phyloP scores from a whole-genome alignment of 1,140 invertebrate species.

The Nebria ingens region DNA sequence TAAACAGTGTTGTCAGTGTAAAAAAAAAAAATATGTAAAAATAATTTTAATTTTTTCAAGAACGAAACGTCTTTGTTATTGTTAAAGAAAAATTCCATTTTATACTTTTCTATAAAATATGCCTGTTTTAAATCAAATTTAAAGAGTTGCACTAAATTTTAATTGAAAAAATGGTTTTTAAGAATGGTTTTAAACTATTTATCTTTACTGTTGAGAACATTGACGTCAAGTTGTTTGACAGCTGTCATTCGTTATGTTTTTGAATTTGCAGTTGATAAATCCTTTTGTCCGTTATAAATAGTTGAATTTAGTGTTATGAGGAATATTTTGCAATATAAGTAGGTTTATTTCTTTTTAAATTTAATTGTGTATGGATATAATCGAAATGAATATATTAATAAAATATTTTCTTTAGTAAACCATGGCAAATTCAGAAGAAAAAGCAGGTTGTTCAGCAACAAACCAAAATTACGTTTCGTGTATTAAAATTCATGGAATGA shows the following conservation, averaged over 20 bases:
- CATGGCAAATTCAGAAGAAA: neutral
- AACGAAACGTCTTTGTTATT: too few species aligned
- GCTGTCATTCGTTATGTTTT: neutral
- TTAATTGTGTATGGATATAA: neutral
- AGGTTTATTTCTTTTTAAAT: neutral
- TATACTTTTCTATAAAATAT: too few species aligned
- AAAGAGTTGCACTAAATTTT: too few species aligned
- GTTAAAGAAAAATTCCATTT: too few species aligned
- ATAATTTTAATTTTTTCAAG: too few species aligned
- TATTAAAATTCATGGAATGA: constrained; percentile 48
- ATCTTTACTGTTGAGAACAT: too few species aligned
- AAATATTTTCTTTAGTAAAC: neutral
- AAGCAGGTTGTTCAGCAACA: neutral
- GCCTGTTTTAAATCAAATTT: too few species aligned
- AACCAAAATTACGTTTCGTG: constrained; percentile 36
- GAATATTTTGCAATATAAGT: neutral
- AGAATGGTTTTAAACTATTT: too few species aligned
- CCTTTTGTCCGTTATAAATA: neutral
- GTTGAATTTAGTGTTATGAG: neutral
- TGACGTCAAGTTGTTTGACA: neutral
- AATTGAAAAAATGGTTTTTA: too few species aligned
- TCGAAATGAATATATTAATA: neutral
- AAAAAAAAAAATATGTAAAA: too few species aligned
- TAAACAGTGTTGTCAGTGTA: too few species aligned
- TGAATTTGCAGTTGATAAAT: neutral